Base-by-base conservation (phyloP, 2,888 invertebrate species). In the Caenorhabditis panamensis region DNA sequence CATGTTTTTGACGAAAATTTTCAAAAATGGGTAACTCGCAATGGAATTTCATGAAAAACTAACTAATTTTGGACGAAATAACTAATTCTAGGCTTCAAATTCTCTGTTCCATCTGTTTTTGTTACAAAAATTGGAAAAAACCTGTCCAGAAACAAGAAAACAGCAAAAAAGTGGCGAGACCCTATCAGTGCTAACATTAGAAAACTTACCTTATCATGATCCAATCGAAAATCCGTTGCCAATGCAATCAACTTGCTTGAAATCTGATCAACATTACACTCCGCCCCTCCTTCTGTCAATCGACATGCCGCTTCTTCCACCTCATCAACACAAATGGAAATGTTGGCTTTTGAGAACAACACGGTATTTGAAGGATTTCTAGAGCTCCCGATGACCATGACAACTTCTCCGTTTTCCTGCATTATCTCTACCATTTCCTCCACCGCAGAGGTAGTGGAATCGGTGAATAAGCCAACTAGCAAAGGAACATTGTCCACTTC, bases 351-450 rank as follows among this genome's bases (percentile, higher is more conserved):
- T 0, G 80, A 44, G 91, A 97, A 98, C 89, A 96, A 94, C 67
- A 95, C 94, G 91, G 95, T 95, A 92, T 98, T 98, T 86, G 95
- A 94, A 82, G 95, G 94, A 91, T 95, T 96, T 0, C 96, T 95
- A 16, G 95, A 94, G 5, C 96, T 97, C 8, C 97, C 97, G 90
- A 98, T 93, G 26, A 96, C 73, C 68, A 82, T 95, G 0, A 97
- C 96, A 26, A 97, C 95, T 92, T 98, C 97, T 0, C 96, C 96
- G 91, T 97, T 96, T 89, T 96, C 96, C 87, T 96, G 95, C 96
- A 98, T 97, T 77, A 98, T 97, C 88, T 90, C 88, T 28, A 93
- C 90, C 98, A 98, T 98, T 92, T 95, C 95, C 36, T 94, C 93
- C 0, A 96, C 96, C 16, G 95, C 96, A 20, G 94, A 93, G n/a